Percentiles rank a stretch among this genome's conserved stretches.
These are phyloP conservation scores for Cheilosia pagana DNA, from an alignment of 2,888 invertebrate species.

Conservation along the genomic window DNA sequence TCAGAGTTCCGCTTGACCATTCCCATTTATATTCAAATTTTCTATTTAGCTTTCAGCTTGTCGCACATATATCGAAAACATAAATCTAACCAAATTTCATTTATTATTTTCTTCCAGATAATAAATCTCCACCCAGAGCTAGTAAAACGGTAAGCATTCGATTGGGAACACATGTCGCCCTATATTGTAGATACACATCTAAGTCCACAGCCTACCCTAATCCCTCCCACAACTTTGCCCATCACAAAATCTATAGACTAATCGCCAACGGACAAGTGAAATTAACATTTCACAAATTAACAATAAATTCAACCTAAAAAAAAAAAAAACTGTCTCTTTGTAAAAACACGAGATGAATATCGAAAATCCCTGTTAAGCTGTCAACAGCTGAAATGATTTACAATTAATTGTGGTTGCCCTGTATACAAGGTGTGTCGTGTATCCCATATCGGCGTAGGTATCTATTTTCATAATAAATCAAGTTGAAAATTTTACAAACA, in stretches of 20 bases:
- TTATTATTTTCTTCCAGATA: conserved; percentile 17
- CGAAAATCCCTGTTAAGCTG: conserved; percentile 54
- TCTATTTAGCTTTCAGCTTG: no score
- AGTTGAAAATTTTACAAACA: background rate
- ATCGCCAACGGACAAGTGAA: conserved; percentile 15
- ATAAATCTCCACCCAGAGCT: background rate
- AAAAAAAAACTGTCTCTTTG: background rate
- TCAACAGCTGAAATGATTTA: conserved; percentile 44
- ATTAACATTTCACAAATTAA: conserved; percentile 31
- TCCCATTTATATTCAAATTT: no score
- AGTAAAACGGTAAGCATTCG: conserved; percentile 11
- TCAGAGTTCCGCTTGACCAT: no score
- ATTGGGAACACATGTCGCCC: background rate
- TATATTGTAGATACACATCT: background rate
- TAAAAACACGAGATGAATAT: conserved; percentile 13
- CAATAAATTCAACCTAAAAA: conserved; percentile 23
- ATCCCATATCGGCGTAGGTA: background rate
- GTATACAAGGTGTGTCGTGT: background rate
- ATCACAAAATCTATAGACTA: background rate
- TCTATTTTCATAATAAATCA: conserved; percentile 37
- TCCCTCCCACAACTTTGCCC: background rate
- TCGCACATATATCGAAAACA: no score
- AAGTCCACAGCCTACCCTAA: conserved; percentile 23
- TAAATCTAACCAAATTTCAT: background rate
- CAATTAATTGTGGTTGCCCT: conserved; percentile 46